Conservation (phyloP, 2,797 vertebrate species). For the Eremophila alpestris region DNA sequence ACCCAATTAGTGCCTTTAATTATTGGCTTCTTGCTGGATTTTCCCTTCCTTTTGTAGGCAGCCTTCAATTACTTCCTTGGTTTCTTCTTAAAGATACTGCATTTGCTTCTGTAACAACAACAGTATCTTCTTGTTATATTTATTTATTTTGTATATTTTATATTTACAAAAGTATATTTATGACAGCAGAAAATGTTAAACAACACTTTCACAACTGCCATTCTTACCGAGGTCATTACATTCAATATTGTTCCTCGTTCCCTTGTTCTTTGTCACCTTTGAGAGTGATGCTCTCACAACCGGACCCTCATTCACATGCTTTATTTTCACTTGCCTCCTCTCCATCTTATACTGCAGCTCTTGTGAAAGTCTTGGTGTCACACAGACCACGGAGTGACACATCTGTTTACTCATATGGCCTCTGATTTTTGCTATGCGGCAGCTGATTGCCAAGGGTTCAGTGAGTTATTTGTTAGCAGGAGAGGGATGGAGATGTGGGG, state of each 20-base stretch:
- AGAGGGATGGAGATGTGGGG: not conserved
- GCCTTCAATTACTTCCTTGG: not conserved
- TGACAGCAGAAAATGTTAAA: not conserved
- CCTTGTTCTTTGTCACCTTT: not conserved
- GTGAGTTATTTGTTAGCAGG: not conserved
- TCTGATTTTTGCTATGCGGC: not conserved
- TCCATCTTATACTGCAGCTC: not conserved
- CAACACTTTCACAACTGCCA: not conserved
- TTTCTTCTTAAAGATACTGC: not conserved
- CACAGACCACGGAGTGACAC: not conserved
- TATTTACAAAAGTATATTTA: not conserved
- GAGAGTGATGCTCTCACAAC: not conserved
- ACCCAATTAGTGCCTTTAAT: constrained; percentile 66
- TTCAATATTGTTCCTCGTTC: not conserved
- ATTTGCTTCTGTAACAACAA: not conserved
- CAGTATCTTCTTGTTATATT: too few species aligned
- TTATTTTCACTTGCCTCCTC: not conserved
- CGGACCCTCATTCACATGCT: not conserved
- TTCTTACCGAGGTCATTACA: not conserved
- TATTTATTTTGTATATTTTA: too few species aligned
- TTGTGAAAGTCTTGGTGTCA: not conserved
- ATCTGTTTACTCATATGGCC: fast-evolving
- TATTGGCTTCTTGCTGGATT: constrained; percentile 49
- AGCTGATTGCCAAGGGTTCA: not conserved
- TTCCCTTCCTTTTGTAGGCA: not conserved